Evolutionary conservation across 2,888 invertebrate species (phyloP), one percentile per base, ranked within the genome.

Genomic region (Stegophylla sp.): DNA sequence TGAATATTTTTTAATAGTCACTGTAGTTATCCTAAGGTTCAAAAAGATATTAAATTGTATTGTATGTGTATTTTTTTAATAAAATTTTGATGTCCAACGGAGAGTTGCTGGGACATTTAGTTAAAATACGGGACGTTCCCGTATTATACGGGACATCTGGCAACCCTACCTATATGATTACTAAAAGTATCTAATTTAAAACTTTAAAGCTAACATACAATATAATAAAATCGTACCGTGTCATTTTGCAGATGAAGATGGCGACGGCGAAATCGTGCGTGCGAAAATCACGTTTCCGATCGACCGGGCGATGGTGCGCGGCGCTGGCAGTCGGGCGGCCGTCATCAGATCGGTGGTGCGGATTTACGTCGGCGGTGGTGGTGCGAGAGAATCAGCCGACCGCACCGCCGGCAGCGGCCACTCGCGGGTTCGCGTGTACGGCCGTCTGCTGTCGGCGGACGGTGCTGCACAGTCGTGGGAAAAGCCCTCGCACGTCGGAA

Each of bases 321-420:
- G 3, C 17, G 28, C 43, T 5, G 34, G 28, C 12, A 28, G 45
- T 9, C 26, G 17, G 13, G 23, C 15, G 53, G 4, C 64, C 0
- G 51, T 67, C n/a, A 28, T 77, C 20, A 67, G 20, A 20, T 53
- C 67, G 20, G 77, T 77, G 59, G 77, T 9, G 20, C 66, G 77
- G 13, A 56, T 77, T 12, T 67, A 77, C 17, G 77, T n/a, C n/a
- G 61, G n/a, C 61, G 7, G n/a, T n/a, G n/a, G n/a, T n/a, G n/a
- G n/a, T 15, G 23, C 34, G 34, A 34, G 34, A 34, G 45, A 1
- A n/a, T n/a, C n/a, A 5, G 61, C 12, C 26, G 4, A n/a, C 17
- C 26, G 41, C 53, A 23, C 2, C 23, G 9, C 20, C 61, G 61
- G 34, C n/a, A n/a, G 41, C 45, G 43, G 56, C 26, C 20, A n/a